Conservation (phyloP, 2,888 invertebrate species). For the Athalia circularis region DNA sequence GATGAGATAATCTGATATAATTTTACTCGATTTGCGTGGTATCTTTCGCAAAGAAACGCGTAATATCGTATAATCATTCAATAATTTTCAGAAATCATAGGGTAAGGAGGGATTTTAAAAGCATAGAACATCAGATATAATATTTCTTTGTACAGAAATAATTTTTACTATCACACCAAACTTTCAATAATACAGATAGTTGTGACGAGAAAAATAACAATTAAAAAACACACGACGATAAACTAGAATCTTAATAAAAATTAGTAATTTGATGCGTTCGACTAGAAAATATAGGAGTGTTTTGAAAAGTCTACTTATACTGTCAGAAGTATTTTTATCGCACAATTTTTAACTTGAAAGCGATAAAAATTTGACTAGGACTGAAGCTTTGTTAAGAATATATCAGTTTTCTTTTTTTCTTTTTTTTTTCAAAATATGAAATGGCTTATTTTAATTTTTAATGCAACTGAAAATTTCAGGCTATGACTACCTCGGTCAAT, state of each 20-base stretch:
- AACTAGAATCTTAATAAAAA: not conserved
- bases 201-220: not conserved
- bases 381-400: not conserved
- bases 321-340: not conserved
- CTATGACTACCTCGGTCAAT: slow-evolving; percentile 17
- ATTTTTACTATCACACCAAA: too few species aligned
- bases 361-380: not conserved
- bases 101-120: too few species aligned
- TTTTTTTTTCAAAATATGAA: not conserved
- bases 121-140: too few species aligned
- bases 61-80: too few species aligned
- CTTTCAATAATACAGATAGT: not conserved
- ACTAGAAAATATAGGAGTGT: not conserved
- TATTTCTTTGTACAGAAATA: too few species aligned
- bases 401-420: not conserved
- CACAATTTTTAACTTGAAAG: not conserved
- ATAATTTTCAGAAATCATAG: too few species aligned
- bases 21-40: too few species aligned
- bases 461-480: not conserved
- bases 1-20: too few species aligned
- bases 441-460: not conserved
- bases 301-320: too few species aligned
- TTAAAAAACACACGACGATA: not conserved
- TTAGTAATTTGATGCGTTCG: not conserved
- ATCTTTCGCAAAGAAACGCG: too few species aligned